A percentile compares a stretch with the other conserved stretches of the same genome.
Evolutionary conservation across 2,888 invertebrate species (phyloP).

Genomic region (Acanthosepion lycidas): DNA sequence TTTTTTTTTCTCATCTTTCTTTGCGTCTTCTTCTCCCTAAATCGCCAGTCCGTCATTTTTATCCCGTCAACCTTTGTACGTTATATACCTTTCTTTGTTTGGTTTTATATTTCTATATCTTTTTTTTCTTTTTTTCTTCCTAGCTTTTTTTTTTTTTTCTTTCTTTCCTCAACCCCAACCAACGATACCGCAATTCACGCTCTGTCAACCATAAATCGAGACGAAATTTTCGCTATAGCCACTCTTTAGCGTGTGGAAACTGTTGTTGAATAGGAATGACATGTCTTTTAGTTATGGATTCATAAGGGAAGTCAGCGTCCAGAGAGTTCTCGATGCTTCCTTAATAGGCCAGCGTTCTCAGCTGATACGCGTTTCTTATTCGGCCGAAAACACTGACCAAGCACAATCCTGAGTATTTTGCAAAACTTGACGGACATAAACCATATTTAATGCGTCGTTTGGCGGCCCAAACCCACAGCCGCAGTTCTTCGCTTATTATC

Average conservation of each 20-base stretch:
- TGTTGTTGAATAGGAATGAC: slow-evolving; percentile 40
- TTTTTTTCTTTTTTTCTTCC: background rate
- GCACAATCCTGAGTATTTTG: background rate
- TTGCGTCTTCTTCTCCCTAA: too few relatives aligned
- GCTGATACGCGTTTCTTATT: slow-evolving; percentile 37
- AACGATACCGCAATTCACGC: background rate
- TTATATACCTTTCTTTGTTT: too few relatives aligned
- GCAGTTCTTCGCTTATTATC: background rate
- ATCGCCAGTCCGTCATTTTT: too few relatives aligned
- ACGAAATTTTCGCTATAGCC: background rate
- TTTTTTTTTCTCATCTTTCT: too few relatives aligned
- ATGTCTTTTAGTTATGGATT: slow-evolving; percentile 37
- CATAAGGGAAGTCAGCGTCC: background rate
- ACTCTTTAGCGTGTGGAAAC: slow-evolving; percentile 36
- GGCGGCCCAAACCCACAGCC: background rate
- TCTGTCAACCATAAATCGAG: slow-evolving; percentile 38
- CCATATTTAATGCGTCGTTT: slow-evolving; percentile 44
- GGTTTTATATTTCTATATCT: background rate
- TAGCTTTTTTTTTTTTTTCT: background rate
- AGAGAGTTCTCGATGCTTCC: background rate
- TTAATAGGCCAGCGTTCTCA: background rate
- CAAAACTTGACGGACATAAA: slow-evolving; percentile 22
- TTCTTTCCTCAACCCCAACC: too few relatives aligned
- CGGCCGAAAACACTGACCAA: background rate
- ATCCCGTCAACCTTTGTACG: too few relatives aligned